Conservation (phyloP, 2,797 vertebrate genomes). For the Cuniculus paca region DNA sequence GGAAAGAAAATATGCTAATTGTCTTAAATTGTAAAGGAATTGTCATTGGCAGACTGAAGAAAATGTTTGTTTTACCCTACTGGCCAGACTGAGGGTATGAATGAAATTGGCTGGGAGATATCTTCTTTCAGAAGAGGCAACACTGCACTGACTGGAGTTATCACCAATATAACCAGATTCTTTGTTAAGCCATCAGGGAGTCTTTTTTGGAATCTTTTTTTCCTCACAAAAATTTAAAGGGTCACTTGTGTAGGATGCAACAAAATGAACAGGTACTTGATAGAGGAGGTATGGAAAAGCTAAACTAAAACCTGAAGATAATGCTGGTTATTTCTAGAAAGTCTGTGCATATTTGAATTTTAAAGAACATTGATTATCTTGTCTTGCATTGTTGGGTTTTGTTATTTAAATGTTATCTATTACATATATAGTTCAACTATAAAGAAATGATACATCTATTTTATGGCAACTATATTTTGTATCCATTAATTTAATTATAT, state of each 20-base stretch:
- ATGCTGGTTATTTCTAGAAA: neutral
- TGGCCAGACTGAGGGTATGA: neutral
- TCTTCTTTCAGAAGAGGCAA: neutral
- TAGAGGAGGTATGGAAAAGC: neutral
- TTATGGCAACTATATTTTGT: neutral
- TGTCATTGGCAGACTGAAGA: neutral
- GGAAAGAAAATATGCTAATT: neutral
- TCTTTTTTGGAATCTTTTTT: neutral
- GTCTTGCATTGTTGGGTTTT: neutral
- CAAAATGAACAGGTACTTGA: neutral
- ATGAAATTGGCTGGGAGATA: neutral
- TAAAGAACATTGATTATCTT: neutral
- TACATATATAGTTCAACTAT: neutral
- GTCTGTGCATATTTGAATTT: neutral
- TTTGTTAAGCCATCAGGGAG: neutral
- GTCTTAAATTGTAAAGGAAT: neutral
- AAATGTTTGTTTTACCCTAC: neutral
- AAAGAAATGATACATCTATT: neutral
- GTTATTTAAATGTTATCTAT: neutral
- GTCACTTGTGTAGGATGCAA: neutral
- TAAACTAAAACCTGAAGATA: neutral
- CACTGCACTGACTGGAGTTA: neutral
- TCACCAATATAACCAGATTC: neutral
- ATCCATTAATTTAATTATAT: neutral
- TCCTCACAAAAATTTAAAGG: neutral